phyloP scores from a whole-genome alignment of 1,140 invertebrate genomes.

The Cheumatopsyche charites region DNA sequence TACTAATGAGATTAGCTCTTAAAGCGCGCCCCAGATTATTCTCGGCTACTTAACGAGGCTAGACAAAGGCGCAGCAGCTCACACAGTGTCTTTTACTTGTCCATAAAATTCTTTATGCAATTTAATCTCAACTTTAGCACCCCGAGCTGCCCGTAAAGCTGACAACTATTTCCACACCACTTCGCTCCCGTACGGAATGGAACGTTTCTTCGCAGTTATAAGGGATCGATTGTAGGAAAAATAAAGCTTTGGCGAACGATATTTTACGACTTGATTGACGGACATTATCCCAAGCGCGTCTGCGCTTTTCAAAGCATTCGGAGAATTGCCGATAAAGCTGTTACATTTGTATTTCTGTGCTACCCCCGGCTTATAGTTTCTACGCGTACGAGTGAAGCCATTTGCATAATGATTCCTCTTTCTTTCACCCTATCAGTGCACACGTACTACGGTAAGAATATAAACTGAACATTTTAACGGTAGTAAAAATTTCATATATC shows the following conservation, averaged over 20 bases:
- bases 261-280: constrained; percentile 7
- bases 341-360: too few relatives aligned
- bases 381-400: too few relatives aligned
- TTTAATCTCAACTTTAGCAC: constrained; percentile 33
- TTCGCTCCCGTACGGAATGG: not conserved
- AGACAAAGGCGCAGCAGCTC: constrained; percentile 18
- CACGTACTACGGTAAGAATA: too few relatives aligned
- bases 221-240: not conserved
- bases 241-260: not conserved
- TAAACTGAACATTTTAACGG: too few relatives aligned
- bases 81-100: constrained; percentile 23
- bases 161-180: constrained; percentile 11
- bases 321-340: too few relatives aligned
- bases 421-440: too few relatives aligned
- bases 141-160: constrained; percentile 12
- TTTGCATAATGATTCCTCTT: too few relatives aligned
- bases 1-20: constrained; percentile 30
- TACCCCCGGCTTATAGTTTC: too few relatives aligned
- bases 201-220: not conserved
- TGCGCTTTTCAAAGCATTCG: too few relatives aligned
- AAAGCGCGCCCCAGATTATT: constrained; percentile 20
- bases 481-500: too few relatives aligned
- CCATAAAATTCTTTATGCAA: constrained; percentile 36
- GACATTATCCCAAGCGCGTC: not conserved
- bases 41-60: not conserved